Evolutionary conservation across 2,797 vertebrate genomes (phyloP).

Genomic region (Gadopsis bispinosus): DNA sequence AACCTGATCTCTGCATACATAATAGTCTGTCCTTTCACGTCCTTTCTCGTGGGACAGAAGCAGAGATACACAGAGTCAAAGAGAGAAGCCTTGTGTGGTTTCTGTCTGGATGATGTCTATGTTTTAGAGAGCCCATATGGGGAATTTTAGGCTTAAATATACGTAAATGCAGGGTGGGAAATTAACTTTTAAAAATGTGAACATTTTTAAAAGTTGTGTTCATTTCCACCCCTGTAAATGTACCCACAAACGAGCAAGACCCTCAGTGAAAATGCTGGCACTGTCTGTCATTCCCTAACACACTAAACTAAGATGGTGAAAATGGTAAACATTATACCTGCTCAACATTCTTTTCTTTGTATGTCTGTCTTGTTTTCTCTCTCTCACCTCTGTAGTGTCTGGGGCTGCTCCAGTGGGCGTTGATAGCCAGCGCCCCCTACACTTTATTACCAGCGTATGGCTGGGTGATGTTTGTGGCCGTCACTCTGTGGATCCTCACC

Average conservation of each 20-base stretch:
- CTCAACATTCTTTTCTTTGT: background rate
- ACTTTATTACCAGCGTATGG: constrained; percentile 72
- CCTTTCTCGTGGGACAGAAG: constrained; percentile 24
- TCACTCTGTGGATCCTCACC: constrained; percentile 92
- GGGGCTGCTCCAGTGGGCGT: constrained; percentile 91
- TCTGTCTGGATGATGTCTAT: background rate
- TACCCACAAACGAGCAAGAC: background rate
- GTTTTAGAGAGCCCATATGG: background rate
- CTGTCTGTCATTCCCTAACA: background rate
- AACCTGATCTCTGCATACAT: constrained; percentile 58
- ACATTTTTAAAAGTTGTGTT: too few species aligned
- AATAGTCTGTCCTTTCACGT: constrained; percentile 41
- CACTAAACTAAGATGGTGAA: too few species aligned
- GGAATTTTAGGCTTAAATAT: background rate
- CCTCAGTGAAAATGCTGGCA: background rate
- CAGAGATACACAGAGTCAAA: constrained; percentile 19
- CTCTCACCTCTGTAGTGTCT: constrained; percentile 77
- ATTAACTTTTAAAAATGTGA: too few species aligned
- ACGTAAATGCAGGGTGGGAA: background rate
- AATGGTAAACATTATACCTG: too few species aligned
- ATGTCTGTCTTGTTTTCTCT: background rate
- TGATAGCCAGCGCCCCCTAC: constrained; percentile 83
- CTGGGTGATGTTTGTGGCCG: constrained; percentile 95
- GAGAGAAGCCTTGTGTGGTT: background rate
- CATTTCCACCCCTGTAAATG: too few species aligned